These are phyloP conservation scores for Pseudochirops corinnae DNA, from an alignment of 2,797 vertebrate species.

Conservation along the genomic window DNA sequence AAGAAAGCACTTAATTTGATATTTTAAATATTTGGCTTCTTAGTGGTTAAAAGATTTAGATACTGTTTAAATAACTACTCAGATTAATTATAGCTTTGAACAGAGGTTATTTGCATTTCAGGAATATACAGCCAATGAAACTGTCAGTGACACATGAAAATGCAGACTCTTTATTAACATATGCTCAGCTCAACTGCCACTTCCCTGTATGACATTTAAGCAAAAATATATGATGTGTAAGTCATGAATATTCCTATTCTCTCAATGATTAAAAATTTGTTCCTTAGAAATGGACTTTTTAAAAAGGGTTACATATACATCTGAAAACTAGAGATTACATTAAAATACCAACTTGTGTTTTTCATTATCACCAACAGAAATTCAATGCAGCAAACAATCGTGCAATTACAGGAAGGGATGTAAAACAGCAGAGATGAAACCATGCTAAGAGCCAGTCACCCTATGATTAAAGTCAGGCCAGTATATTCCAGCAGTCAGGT, in stretches of 20 bases:
- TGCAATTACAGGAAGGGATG: constrained; percentile 73
- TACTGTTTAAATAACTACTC: constrained; percentile 71
- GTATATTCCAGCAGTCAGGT: constrained; percentile 81
- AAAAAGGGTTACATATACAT: constrained; percentile 53
- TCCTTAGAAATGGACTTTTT: constrained; percentile 48
- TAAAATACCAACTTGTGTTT: constrained; percentile 63
- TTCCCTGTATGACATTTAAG: constrained; percentile 61
- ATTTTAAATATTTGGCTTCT: constrained; percentile 74
- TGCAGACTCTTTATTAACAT: constrained; percentile 74
- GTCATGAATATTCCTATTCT: constrained; percentile 61
- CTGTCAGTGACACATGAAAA: constrained; percentile 75
- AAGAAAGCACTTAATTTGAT: constrained; percentile 69
- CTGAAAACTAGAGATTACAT: constrained; percentile 63
- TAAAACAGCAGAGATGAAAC: constrained; percentile 79
- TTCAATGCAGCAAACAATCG: constrained; percentile 73
- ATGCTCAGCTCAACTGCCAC: constrained; percentile 76
- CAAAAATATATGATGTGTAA: constrained; percentile 60
- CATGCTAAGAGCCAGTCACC: constrained; percentile 73
- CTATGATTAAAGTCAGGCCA: constrained; percentile 82
- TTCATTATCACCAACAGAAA: constrained; percentile 73
- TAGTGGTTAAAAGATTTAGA: constrained; percentile 75
- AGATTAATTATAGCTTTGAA: constrained; percentile 74
- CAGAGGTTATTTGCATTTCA: constrained; percentile 78
- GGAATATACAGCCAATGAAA: constrained; percentile 76
- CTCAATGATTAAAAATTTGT: constrained; percentile 38